Percentiles rank a stretch among this genome's conserved stretches.
Conservation (phyloP, 2,888 invertebrate genomes). For the Phyllotreta cruciferae region DNA sequence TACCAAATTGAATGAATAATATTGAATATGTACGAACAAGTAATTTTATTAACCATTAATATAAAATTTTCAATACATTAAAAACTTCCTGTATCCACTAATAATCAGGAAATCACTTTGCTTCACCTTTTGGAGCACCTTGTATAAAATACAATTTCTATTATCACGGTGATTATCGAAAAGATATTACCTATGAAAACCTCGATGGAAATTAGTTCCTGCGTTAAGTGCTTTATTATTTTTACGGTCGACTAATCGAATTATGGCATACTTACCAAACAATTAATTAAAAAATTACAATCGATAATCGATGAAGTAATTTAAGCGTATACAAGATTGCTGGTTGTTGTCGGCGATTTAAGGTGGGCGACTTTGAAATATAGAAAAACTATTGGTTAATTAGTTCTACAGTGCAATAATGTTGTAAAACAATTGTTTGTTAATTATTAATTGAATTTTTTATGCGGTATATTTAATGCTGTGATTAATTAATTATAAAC, state of each 20-base stretch:
- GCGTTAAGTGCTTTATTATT: constrained; percentile 20
- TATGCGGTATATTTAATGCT: constrained; percentile 8
- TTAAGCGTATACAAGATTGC: not conserved
- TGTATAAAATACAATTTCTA: not conserved
- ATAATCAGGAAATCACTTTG: too few relatives aligned
- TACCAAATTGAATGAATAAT: too few relatives aligned
- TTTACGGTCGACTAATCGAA: constrained; percentile 26
- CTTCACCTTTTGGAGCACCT: too few relatives aligned
- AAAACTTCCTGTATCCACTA: too few relatives aligned
- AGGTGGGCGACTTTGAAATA: not conserved
- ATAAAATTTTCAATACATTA: too few relatives aligned
- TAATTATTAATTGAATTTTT: constrained; percentile 13
- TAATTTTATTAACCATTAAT: too few relatives aligned
- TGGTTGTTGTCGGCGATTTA: not conserved
- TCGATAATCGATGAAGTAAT: constrained; percentile 11
- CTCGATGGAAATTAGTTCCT: constrained; percentile 22
- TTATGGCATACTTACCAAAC: constrained; percentile 24
- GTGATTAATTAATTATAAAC: constrained; percentile 7
- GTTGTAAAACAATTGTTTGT: constrained; percentile 20
- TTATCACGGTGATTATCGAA: constrained; percentile 12
- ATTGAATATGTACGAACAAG: too few relatives aligned
- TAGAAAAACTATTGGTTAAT: constrained; percentile 8
- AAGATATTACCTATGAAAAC: constrained; percentile 13
- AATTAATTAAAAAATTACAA: constrained; percentile 27
- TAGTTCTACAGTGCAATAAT: constrained; percentile 19